Evolutionary conservation across 1,140 invertebrate genomes (phyloP), one percentile per base, ranked within the genome.

Genomic region (Diprion similis): DNA sequence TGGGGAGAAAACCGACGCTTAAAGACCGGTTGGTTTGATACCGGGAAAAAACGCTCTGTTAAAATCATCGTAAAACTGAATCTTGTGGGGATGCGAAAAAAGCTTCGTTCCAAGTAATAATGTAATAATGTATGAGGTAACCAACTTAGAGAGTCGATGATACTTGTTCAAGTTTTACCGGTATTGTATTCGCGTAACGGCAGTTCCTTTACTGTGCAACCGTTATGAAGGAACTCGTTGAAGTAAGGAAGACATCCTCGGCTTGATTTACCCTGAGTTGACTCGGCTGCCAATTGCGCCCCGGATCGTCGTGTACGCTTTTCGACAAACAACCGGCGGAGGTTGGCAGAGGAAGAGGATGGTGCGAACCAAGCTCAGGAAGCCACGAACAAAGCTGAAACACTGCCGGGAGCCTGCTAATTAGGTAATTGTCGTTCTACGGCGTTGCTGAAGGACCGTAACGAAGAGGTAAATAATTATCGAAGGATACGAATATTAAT

Each of bases 1-100:
- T 6, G 6, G 2, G 24, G 24, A 37, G 24, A 37, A 37, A 37
- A 37, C 51, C 51, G 11, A 1, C 51, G 51, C 51, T n/a, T 1
- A 59, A 59, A n/a, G 51, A 59, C 51, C 19, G 17, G 46, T 17
- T 8, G 68, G 59, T 46, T 18, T 74, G 65, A 73, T 73, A 59
- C 71, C 45, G 24, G 24, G 24, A 64, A 71, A 71, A 73, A 75
- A 78, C 45, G 64, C 66, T 8, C 24, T 37, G 47, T 37, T 71
- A 68, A 15, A 70, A 78, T 78, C 76, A 70, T 75, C 45, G 64
- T 73, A 64, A 78, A 69, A 46, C 24, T 69, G 69, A 74, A 78
- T 72, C 24, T 10, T 47, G 9, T 45, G 48, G 48, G 64, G 73
- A 46, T 13, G 51, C 6, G 9, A 15, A 6, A 59, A 51, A 17